Base-by-base conservation (phyloP, 2,113 vertebrate species). In the Xenopus laevis region DNA sequence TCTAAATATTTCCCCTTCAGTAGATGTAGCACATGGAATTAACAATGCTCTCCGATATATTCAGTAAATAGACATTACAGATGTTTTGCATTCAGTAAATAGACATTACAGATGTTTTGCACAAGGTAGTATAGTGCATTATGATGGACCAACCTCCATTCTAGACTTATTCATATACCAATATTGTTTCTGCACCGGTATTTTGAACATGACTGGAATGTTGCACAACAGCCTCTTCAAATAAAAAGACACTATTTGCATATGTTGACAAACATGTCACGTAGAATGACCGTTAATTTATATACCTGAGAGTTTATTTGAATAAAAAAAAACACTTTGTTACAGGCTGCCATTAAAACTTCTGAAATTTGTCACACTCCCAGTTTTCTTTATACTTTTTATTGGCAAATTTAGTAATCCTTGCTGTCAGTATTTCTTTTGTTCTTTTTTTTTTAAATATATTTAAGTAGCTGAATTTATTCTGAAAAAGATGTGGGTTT, bases 401-500 rank as follows among this genome's bases (percentile, higher is more conserved):
- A 15, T n/a, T 17, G 15, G 30, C 20, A 64, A 64, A 64, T 33
- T 64, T 40, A 40, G 33, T 40, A 40, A 9, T 40, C 12, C 30
- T 17, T 10, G 17, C 16, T 10, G 10, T 44, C 30, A 64, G 30
- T 64, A 23, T 40, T 13, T 40, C 17, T 40, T 65, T 17, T 65
- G 11, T 44, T 10, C 33, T 65, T n/a, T 45, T 4, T 13, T 64
- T 64, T 50, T 50, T 27, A 2, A 45, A 27, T 65, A 15, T 45
- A 13, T 44, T 46, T 40, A 20, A 46, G 40, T 46, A 65, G 63
- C 63, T 46, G 33, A 1, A 13, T 47, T 44, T 75, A 75, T 68
- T 75, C 30, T 63, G 46, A 69, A 47, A 12, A 21, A 64, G 20
- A 53, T 46, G 12, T 63, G 21, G 30, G 50, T 58, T 68, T 61